These are phyloP conservation scores for Pectinophora gossypiella DNA, from an alignment of 1,140 invertebrate genomes.

Conservation along the genomic window DNA sequence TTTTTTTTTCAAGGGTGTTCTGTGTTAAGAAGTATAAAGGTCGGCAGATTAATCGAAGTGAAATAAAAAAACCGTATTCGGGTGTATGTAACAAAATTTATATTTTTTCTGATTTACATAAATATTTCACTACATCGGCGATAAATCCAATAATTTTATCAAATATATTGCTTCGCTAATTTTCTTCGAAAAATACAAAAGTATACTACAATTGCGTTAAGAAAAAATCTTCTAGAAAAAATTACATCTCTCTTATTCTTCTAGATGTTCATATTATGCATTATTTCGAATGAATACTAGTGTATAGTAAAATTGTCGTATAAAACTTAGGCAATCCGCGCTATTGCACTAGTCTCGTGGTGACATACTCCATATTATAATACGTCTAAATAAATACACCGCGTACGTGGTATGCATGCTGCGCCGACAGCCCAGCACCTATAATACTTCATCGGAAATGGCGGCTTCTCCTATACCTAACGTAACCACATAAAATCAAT, in stretches of 20 bases:
- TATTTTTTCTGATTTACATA: slow-evolving; percentile 68
- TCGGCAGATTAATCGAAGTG: background rate
- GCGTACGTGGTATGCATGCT: slow-evolving; percentile 16
- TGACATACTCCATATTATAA: slow-evolving; percentile 16
- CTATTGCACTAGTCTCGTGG: slow-evolving; percentile 26
- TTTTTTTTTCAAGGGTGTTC: too few relatives aligned
- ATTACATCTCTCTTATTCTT: slow-evolving; percentile 55
- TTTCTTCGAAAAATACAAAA: slow-evolving; percentile 73
- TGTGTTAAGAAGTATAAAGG: too few relatives aligned
- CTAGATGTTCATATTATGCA: slow-evolving; percentile 68
- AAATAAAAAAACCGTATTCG: slow-evolving; percentile 45
- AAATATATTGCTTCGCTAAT: slow-evolving; percentile 68
- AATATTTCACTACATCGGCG: slow-evolving; percentile 62
- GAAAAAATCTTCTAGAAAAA: slow-evolving; percentile 66
- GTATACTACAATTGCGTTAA: slow-evolving; percentile 59
- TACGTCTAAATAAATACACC: slow-evolving; percentile 63
- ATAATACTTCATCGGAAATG: slow-evolving; percentile 69
- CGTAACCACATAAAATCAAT: slow-evolving; percentile 68
- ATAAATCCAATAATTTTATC: slow-evolving; percentile 57
- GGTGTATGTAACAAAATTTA: slow-evolving; percentile 68
- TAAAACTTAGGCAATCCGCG: slow-evolving; percentile 20
- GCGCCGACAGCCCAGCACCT: slow-evolving; percentile 39
- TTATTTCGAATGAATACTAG: slow-evolving; percentile 44
- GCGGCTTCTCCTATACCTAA: slow-evolving; percentile 52
- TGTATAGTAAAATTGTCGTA: slow-evolving; percentile 27